Evolutionary conservation across 2,113 vertebrate species (phyloP).

Genomic region (Hiodon tergisus): DNA sequence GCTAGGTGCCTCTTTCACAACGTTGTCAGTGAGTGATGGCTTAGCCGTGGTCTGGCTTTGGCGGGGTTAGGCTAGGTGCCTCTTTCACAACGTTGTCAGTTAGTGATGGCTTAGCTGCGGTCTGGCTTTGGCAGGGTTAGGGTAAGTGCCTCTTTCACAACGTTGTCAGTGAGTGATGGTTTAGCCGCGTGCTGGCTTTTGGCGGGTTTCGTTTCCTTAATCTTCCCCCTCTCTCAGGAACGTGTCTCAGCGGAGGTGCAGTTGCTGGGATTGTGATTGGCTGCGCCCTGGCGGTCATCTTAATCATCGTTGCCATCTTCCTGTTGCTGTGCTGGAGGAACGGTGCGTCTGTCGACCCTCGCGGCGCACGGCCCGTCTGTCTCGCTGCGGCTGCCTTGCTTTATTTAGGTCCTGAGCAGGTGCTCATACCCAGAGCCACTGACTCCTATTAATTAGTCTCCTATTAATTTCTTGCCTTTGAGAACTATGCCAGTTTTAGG

Average conservation of each 20-base stretch:
- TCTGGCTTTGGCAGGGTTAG: too few species aligned
- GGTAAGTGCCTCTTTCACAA: not conserved
- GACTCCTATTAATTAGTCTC: not conserved
- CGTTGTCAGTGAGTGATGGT: constrained; percentile 57
- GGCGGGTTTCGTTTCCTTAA: too few species aligned
- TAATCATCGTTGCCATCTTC: constrained; percentile 56
- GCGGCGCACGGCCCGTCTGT: not conserved
- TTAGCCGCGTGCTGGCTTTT: constrained; percentile 19
- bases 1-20: too few species aligned
- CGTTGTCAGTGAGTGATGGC: too few species aligned
- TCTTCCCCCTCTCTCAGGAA: constrained; percentile 38
- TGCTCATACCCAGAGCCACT: not conserved
- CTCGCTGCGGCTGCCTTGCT: not conserved
- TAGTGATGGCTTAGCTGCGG: too few species aligned
- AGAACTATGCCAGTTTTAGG: not conserved
- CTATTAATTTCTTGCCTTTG: constrained; percentile 2
- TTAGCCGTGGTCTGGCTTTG: too few species aligned
- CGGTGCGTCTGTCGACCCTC: constrained; percentile 35
- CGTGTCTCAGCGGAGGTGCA: constrained; percentile 56
- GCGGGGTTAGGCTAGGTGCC: too few species aligned
- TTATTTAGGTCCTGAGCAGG: too few species aligned
- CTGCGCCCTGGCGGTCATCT: constrained; percentile 48
- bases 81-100: too few species aligned
- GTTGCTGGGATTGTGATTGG: constrained; percentile 67
- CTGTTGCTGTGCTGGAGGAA: constrained; percentile 41